Base-by-base conservation (phyloP, 2,113 vertebrate genomes). In the Chionomys nivalis region DNA sequence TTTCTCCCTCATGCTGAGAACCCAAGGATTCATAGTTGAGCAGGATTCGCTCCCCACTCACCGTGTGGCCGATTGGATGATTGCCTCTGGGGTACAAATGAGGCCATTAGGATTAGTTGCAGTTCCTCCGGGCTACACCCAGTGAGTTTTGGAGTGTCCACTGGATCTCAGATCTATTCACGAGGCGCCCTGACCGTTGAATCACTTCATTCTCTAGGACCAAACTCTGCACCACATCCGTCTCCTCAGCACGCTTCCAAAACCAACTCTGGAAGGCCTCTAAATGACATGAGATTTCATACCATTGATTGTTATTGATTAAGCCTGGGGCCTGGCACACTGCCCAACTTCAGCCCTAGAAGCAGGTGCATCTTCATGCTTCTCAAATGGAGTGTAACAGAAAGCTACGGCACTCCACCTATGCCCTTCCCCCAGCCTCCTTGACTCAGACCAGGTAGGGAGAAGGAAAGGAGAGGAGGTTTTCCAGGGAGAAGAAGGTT, bases 271-370 rank as follows among this genome's bases (percentile, higher is more conserved):
- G 49, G 49, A 90, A 96, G 19, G 7, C 52, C 65, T 87, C 61
- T 87, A 31, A 28, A 28, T 52, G 72, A 4, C 52, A 21, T 70
- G 83, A 89, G 77, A 66, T 77, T 81, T 36, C n/a, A 7, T n/a
- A 65, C 24, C 89, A 78, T 79, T 75, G 86, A 73, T 72, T 73
- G 61, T 87, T 87, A 77, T 89, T 89, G 77, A 86, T 95, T 70
- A 77, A 39, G 90, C 11, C 24, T 55, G 68, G 23, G 14, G 65
- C 24, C n/a, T 73, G 78, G 44, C 44, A 33, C 49, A 65, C 65
- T 77, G 66, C 87, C 77, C 72, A 86, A 13, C 33, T 42, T 72
- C 78, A 82, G 83, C 28, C 85, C 73, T 73, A 58, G 66, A 7
- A 49, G 39, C 63, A 61, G 66, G 28, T 77, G 77, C n/a, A 9